Evolutionary conservation across 2,888 invertebrate genomes (phyloP).

Genomic region (Cephus runcator): DNA sequence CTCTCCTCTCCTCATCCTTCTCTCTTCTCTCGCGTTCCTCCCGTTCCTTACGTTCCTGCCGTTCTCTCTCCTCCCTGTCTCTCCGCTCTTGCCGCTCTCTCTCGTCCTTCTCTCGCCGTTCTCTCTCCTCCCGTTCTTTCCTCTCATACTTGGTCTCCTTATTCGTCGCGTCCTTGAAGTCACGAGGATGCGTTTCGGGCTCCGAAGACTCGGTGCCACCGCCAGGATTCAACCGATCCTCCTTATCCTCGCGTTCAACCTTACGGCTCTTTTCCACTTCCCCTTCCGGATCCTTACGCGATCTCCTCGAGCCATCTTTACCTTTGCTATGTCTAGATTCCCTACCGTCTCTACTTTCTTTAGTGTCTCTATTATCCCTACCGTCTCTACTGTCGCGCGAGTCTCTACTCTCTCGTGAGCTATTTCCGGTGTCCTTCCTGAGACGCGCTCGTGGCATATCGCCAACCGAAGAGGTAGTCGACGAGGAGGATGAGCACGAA

Average conservation of each 20-base stretch:
- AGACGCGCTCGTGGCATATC: constrained; percentile 45
- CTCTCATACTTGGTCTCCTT: constrained; percentile 49
- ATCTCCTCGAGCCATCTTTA: constrained; percentile 52
- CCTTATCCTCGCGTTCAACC: constrained; percentile 23
- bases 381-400: constrained; percentile 50
- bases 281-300: constrained; percentile 53
- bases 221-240: constrained; percentile 29
- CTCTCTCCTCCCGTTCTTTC: constrained; percentile 51
- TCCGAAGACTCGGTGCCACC: constrained; percentile 13
- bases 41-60: constrained; percentile 49
- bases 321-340: constrained; percentile 58
- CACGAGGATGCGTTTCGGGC: constrained; percentile 11
- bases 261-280: constrained; percentile 33
- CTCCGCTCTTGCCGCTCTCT: constrained; percentile 50
- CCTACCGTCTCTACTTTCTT: constrained; percentile 54
- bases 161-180: constrained; percentile 14
- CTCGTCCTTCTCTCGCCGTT: constrained; percentile 54
- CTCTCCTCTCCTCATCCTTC: constrained; percentile 40
- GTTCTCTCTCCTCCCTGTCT: constrained; percentile 55
- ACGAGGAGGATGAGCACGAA: constrained; percentile 8
- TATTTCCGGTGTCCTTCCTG: constrained; percentile 42
- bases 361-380: constrained; percentile 46
- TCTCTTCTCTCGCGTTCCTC: constrained; percentile 47
- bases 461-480: constrained; percentile 21
- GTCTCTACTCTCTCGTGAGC: constrained; percentile 55